phyloP scores from a whole-genome alignment of 2,113 vertebrate genomes.

The Microtus pennsylvanicus region DNA sequence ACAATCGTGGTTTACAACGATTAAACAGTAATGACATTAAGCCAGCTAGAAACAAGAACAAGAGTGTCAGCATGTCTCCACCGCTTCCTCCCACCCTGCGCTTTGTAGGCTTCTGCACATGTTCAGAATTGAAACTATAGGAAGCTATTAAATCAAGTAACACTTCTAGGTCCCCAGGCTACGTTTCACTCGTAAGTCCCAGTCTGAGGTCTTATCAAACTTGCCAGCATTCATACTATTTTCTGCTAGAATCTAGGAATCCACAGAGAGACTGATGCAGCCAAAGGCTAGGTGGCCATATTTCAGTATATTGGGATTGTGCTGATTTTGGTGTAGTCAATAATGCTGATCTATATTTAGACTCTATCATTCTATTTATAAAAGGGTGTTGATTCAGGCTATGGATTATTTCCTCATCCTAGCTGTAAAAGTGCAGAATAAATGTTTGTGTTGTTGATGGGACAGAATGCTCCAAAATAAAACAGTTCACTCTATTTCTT shows the following conservation, averaged over 20 bases:
- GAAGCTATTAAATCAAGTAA: background rate
- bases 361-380: background rate
- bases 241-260: background rate
- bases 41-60: background rate
- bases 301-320: background rate
- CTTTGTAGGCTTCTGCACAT: background rate
- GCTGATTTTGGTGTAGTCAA: background rate
- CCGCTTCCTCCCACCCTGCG: background rate
- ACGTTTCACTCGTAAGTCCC: background rate
- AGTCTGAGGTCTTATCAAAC: background rate
- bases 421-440: background rate
- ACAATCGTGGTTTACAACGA: constrained; percentile 33
- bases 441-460: background rate
- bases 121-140: background rate
- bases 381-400: background rate
- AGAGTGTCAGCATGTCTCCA: background rate
- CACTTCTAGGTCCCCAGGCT: background rate
- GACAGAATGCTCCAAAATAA: background rate
- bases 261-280: background rate
- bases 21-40: background rate
- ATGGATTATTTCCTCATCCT: background rate
- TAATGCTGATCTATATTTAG: background rate
- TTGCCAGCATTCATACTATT: background rate
- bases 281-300: background rate
- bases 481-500: background rate